These are phyloP conservation scores for Stegodyphus mimosarum DNA, from an alignment of 1,140 invertebrate species.

Conservation along the genomic window DNA sequence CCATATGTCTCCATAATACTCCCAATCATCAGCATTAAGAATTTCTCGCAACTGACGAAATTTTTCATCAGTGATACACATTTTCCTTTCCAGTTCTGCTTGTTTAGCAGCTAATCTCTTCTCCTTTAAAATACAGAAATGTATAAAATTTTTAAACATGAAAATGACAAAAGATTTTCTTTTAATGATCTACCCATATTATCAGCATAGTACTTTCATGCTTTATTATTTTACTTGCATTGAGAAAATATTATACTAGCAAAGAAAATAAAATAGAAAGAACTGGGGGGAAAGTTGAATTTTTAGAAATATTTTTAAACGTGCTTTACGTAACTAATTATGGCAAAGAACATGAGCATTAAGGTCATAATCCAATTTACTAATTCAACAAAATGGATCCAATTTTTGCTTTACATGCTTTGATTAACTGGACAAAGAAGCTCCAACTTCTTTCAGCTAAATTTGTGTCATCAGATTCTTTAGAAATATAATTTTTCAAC, in stretches of 20 bases:
- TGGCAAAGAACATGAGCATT: too few relatives aligned
- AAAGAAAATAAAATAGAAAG: too few relatives aligned
- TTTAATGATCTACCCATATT: neutral
- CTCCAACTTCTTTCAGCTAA: too few relatives aligned
- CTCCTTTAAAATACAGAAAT: slow-evolving; percentile 68
- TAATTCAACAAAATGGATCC: too few relatives aligned
- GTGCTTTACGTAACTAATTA: too few relatives aligned
- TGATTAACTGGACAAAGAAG: too few relatives aligned
- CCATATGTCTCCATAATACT: neutral
- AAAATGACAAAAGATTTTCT: neutral
- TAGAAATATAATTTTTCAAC: too few relatives aligned
- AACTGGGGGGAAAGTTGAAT: neutral
- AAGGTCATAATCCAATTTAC: too few relatives aligned
- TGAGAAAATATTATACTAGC: too few relatives aligned
- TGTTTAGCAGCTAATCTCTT: slow-evolving; percentile 70
- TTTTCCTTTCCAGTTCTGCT: slow-evolving; percentile 60
- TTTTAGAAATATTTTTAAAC: neutral
- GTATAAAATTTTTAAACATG: neutral
- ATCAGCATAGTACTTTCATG: neutral
- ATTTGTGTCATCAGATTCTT: too few relatives aligned
- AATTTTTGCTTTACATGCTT: too few relatives aligned
- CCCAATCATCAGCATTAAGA: slow-evolving; percentile 62
- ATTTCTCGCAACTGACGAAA: slow-evolving; percentile 62
- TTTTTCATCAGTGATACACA: slow-evolving; percentile 62
- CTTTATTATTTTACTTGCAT: neutral